phyloP scores from a whole-genome alignment of 2,113 vertebrate species.

The Trochalopteron elliotii region DNA sequence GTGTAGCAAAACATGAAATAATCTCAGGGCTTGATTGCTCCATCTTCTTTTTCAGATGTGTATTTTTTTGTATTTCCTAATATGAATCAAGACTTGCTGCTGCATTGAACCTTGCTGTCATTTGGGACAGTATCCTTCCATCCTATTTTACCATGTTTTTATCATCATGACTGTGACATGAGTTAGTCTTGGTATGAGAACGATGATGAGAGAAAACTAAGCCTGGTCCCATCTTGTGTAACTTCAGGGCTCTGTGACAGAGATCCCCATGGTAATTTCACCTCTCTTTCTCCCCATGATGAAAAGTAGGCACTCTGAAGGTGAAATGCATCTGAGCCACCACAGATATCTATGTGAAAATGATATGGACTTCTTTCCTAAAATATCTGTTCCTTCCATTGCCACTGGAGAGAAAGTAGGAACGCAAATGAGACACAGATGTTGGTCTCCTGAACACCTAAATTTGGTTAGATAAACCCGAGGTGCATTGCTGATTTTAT shows the following conservation, averaged over 20 bases:
- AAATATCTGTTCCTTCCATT: neutral
- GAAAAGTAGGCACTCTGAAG: neutral
- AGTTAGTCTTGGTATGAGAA: neutral
- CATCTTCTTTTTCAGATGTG: neutral
- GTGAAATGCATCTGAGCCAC: neutral
- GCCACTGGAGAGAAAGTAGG: neutral
- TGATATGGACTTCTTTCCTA: accelerated
- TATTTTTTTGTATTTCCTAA: neutral
- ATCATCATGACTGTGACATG: neutral
- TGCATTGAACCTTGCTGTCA: neutral
- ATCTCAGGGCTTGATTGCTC: neutral
- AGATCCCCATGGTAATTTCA: neutral
- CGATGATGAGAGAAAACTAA: neutral
- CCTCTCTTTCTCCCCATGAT: neutral
- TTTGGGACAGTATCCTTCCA: neutral
- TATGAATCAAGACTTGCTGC: neutral
- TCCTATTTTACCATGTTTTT: neutral
- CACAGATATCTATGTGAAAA: neutral
- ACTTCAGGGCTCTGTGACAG: neutral
- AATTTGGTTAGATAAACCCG: neutral
- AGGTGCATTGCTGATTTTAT: neutral
- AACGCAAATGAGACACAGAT: neutral
- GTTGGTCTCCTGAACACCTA: neutral
- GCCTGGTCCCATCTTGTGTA: neutral
- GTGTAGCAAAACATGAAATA: neutral